These are phyloP conservation scores for Bembecia ichneumoniformis DNA, from an alignment of 2,888 invertebrate genomes.

Conservation along the genomic window DNA sequence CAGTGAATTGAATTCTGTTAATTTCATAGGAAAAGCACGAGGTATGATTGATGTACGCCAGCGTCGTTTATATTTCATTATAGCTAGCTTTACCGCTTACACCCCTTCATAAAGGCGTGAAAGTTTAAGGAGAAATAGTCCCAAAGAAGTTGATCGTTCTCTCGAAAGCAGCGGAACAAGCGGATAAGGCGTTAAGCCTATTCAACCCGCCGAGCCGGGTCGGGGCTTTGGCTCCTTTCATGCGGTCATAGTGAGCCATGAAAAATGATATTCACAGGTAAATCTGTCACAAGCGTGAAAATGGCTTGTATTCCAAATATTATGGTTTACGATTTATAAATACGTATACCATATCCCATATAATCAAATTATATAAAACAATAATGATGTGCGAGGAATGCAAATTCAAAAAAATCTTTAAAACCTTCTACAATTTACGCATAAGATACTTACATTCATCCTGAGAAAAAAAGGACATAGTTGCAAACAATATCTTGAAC, in stretches of 20 bases:
- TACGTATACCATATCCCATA: too few relatives aligned
- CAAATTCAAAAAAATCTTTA: too few relatives aligned
- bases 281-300: neutral
- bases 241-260: conserved; percentile 17
- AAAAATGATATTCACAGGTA: conserved; percentile 17
- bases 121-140: neutral
- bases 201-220: conserved; percentile 11
- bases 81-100: neutral
- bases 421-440: too few relatives aligned
- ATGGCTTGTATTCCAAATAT: neutral
- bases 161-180: conserved; percentile 3
- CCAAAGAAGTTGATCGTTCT: conserved; percentile 5
- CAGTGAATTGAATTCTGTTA: too few relatives aligned
- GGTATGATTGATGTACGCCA: too few relatives aligned
- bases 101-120: neutral
- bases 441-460: too few relatives aligned
- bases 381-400: too few relatives aligned
- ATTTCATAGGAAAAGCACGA: too few relatives aligned
- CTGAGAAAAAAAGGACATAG: too few relatives aligned
- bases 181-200: conserved; percentile 11
- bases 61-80: neutral
- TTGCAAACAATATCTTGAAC: too few relatives aligned
- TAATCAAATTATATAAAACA: too few relatives aligned
- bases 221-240: conserved; percentile 21
- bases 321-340: neutral